Conservation (phyloP, 2,888 invertebrate species). For the Lochmaea capreae region DNA sequence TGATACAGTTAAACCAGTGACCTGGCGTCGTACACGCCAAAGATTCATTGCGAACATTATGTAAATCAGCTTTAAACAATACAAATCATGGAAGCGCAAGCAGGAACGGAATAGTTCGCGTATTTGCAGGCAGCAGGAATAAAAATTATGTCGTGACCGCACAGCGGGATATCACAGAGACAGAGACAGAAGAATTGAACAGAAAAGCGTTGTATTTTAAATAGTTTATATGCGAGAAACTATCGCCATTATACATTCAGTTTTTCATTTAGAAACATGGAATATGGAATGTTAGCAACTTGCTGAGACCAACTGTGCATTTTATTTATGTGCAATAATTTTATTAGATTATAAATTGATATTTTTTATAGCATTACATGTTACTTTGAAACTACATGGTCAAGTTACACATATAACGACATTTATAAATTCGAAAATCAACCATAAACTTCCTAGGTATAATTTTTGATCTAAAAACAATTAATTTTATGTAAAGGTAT, state of each 20-base stretch:
- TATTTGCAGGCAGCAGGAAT: slow-evolving; percentile 52
- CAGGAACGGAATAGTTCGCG: slow-evolving; percentile 55
- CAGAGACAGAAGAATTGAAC: slow-evolving; percentile 51
- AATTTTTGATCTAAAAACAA: too few relatives aligned
- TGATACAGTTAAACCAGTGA: slow-evolving; percentile 38
- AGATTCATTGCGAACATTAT: slow-evolving; percentile 52
- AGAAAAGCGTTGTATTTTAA: slow-evolving; percentile 55
- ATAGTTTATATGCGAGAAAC: slow-evolving; percentile 50
- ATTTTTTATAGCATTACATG: neutral
- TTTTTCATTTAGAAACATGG: slow-evolving; percentile 41
- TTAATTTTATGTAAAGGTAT: too few relatives aligned
- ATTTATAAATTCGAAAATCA: neutral
- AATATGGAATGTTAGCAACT: slow-evolving; percentile 10
- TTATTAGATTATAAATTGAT: neutral
- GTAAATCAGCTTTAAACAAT: slow-evolving; percentile 53
- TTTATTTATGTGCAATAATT: neutral
- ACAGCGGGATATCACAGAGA: slow-evolving; percentile 49
- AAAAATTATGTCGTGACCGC: slow-evolving; percentile 56
- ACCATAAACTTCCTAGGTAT: neutral
- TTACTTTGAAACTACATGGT: neutral
- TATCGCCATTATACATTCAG: slow-evolving; percentile 45
- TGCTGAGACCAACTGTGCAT: slow-evolving; percentile 3
- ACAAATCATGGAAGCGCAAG: slow-evolving; percentile 56
- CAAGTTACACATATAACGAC: neutral
- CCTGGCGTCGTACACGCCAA: slow-evolving; percentile 38